Evolutionary conservation across 2,888 invertebrate species (phyloP).

Genomic region (Anorthoa munda): DNA sequence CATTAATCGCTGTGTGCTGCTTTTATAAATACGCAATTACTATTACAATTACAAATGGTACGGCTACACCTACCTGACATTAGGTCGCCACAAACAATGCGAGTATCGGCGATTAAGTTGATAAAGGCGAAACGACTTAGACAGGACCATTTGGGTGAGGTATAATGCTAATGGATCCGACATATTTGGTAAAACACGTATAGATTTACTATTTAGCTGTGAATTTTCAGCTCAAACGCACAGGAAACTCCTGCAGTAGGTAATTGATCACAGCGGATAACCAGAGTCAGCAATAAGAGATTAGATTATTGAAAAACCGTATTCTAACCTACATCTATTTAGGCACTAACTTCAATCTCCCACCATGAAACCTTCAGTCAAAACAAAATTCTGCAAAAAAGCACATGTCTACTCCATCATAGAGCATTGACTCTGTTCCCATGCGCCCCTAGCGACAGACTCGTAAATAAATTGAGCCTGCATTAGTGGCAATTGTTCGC

Average conservation of each 20-base stretch:
- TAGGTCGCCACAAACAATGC: slow-evolving; percentile 61
- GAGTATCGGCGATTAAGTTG: slow-evolving; percentile 55
- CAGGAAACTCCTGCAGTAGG: not conserved
- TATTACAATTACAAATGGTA: slow-evolving; percentile 64
- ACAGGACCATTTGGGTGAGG: slow-evolving; percentile 55
- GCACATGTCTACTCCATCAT: slow-evolving; percentile 75
- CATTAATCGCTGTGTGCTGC: slow-evolving; percentile 73
- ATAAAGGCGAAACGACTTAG: slow-evolving; percentile 55
- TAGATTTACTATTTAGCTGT: slow-evolving; percentile 16
- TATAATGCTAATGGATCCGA: slow-evolving; percentile 40
- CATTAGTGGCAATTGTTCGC: slow-evolving; percentile 91
- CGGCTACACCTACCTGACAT: slow-evolving; percentile 49
- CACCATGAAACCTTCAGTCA: not conserved
- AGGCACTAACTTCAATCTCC: not conserved
- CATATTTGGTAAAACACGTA: slow-evolving; percentile 26
- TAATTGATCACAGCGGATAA: no score
- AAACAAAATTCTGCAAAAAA: slow-evolving; percentile 17
- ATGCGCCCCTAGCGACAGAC: slow-evolving; percentile 86
- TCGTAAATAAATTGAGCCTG: slow-evolving; percentile 91
- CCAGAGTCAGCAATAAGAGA: no score
- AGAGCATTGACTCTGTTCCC: slow-evolving; percentile 72
- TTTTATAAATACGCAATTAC: slow-evolving; percentile 69
- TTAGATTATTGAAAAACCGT: no score
- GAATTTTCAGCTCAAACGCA: not conserved
- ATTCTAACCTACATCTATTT: no score